A percentile compares a stretch with the other conserved stretches of the same genome.
phyloP scores from a whole-genome alignment of 2,113 vertebrate species.

The Heterochromis multidens region DNA sequence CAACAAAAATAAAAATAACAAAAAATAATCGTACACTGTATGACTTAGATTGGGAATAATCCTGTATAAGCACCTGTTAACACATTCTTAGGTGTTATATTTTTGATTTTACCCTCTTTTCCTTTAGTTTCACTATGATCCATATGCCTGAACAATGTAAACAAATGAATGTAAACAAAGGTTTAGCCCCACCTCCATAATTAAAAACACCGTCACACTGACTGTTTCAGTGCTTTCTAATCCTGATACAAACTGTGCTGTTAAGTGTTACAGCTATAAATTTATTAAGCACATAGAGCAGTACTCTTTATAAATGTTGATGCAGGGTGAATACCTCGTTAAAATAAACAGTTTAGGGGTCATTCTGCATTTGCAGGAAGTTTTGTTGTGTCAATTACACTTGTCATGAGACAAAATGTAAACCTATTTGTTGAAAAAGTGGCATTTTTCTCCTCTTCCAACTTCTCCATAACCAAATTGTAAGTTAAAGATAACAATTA shows the following conservation, averaged over 20 bases:
- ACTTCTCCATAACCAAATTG: not conserved
- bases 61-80: not conserved
- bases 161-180: not conserved
- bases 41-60: not conserved
- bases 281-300: not conserved
- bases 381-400: not conserved
- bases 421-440: not conserved
- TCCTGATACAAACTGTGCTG: not conserved
- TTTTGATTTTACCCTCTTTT: not conserved
- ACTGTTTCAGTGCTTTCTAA: not conserved
- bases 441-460: not conserved
- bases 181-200: not conserved
- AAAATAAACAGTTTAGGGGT: not conserved
- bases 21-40: not conserved
- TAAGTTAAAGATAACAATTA: not conserved
- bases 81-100: not conserved
- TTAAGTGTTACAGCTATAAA: not conserved
- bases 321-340: not conserved
- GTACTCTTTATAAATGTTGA: not conserved
- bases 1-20: not conserved
- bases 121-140: not conserved
- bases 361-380: not conserved
- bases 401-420: not conserved
- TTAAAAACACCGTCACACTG: not conserved
- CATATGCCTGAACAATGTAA: not conserved